Evolutionary conservation across 2,797 vertebrate species (phyloP), one percentile per base, ranked within the genome.

Genomic region (Sitta carolinensis): DNA sequence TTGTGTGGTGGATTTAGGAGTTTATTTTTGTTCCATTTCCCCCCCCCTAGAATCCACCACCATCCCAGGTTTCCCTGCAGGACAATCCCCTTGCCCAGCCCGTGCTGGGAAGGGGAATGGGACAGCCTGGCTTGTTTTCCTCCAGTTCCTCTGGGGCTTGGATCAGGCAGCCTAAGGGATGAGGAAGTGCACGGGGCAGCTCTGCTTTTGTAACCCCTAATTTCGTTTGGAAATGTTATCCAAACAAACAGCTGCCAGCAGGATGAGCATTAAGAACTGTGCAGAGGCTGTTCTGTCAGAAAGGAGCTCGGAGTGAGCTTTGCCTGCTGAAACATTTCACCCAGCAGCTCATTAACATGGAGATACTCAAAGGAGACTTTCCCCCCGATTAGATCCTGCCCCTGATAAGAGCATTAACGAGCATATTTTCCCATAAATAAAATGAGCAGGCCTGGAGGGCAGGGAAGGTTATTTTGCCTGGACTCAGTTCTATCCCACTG

Each of bases 361-460:
- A 89, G 90, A 23, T 79, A 84, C 73, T 94, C 92, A 84, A 42
- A 90, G 93, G 88, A 94, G 63, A 45, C 67, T 82, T 26, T 2
- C 23, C 58, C 61, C 59, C 57, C 55, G 13, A 84, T 88, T 42
- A 95, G 94, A 97, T 96, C 88, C n/a, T 90, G 89, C 77, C 80
- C 70, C 14, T 50, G 96, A 96, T 94, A 96, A 94, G 62, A 83
- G 84, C 78, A 77, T 94, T 94, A 96, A 91, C 16, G 27, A 93
- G 89, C 69, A n/a, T 75, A 90, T 95, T 97, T 95, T 48, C 93
- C 81, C 91, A 85, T 89, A 77, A 90, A 89, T 87, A 95, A 95
- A 92, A 88, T 34, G 78, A 95, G 87, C 4, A 19, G 73, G 87
- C 89, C 95, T 51, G 2, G 32, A 83, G 92, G 96, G 86, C 84